Base-by-base conservation (phyloP, 2,888 invertebrate genomes). In the Deilephila porcellus region DNA sequence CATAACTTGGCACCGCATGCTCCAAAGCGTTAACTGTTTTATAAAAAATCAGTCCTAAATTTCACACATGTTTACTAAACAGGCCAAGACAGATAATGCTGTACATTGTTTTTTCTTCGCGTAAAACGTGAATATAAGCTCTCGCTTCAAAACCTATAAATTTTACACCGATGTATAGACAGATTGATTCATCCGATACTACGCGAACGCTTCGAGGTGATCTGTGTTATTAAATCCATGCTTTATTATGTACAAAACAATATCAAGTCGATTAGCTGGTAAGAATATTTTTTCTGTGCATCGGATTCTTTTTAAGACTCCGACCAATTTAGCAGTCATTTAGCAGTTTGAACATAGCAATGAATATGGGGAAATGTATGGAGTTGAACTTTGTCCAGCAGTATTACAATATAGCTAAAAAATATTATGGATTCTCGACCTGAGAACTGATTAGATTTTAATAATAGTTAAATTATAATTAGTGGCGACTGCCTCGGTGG, bases 11-110 rank as follows among this genome's bases (percentile, higher is more conserved):
- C 17, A 32, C 5, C n/a, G n/a, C n/a, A 8, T 2, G 14, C n/a
- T 11, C 20, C 11, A 34, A 11, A 2, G 11, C 63, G 37, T 45
- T 11, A 64, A 20, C 64, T 45, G 6, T 3, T 37, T 20, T 11
- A 64, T 64, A 37, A 64, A 20, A 63, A 63, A 63, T 11, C 37
- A 45, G 8, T 63, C 34, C 8, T 19, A 37, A n/a, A 64, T 34
- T 63, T 63, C n/a, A 64, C 60, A 60, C 37, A 20, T 64, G 64
- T 64, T 45, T 62, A 62, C 62, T 64, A 45, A 64, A 45, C 64
- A 45, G 1, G 11, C 14, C 20, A 20, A 37, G 63, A 20, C 64
- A 45, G 37, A 14, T 64, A 64, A 20, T 20, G 4, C 4, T 11
- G n/a, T 45, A 64, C 17, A 45, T 64, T 64, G 64, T 64, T 45